These are phyloP conservation scores for Isaurus tuberculatus DNA, from an alignment of 92 coral and sea anemone genomes.

Conservation along the genomic window DNA sequence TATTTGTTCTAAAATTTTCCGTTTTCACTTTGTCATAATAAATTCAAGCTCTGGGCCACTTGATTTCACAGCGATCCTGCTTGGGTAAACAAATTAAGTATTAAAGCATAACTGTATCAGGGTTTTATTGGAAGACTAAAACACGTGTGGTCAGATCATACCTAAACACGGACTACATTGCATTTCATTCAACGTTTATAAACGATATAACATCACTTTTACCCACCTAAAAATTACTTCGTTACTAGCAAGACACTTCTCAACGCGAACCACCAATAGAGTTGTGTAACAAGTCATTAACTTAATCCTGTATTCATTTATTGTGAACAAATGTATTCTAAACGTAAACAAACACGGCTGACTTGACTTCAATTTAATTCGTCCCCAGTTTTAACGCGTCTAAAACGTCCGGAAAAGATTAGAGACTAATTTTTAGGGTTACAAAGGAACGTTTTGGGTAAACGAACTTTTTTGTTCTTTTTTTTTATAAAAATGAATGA, in stretches of 20 bases:
- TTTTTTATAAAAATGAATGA: no score
- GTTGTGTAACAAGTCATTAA: neutral
- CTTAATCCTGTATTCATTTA: neutral
- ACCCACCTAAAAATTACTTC: slow-evolving; percentile 17
- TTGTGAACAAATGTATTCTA: neutral
- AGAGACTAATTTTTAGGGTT: neutral
- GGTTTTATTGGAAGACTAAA: neutral
- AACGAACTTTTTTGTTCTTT: no score
- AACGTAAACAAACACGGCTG: neutral
- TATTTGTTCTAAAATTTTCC: neutral
- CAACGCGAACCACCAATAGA: neutral
- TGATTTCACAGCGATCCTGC: neutral
- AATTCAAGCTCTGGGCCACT: neutral
- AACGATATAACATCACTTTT: slow-evolving; percentile 34
- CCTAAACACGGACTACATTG: slow-evolving; percentile 4
- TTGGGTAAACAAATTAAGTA: neutral
- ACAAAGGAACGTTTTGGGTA: no score
- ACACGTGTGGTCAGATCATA: slow-evolving; percentile 44
- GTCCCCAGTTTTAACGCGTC: neutral
- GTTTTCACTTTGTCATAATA: neutral
- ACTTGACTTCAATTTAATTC: neutral
- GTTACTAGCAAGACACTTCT: neutral
- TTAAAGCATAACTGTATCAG: neutral
- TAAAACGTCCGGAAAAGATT: neutral
- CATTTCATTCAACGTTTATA: neutral